Percentiles rank a stretch among this genome's conserved stretches.
These are phyloP conservation scores for Labeo rohita DNA, from an alignment of 2,113 vertebrate species.

Conservation along the genomic window DNA sequence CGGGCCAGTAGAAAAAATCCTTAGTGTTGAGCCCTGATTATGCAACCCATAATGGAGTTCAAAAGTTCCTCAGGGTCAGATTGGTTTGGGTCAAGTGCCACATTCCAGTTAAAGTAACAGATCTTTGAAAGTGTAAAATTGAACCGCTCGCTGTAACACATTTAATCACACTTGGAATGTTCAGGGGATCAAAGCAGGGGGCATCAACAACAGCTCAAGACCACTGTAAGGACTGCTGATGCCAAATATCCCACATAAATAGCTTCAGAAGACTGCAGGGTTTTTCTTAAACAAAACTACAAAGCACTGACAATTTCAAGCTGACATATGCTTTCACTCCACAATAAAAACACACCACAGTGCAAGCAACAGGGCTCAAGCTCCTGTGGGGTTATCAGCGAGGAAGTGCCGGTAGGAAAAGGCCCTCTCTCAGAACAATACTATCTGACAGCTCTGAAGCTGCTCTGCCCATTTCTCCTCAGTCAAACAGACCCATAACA, in stretches of 20 bases:
- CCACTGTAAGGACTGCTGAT: not conserved
- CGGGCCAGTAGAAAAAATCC: no score
- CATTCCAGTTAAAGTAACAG: conserved; percentile 18
- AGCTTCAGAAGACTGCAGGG: not conserved
- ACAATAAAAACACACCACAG: not conserved
- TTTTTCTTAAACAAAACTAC: not conserved
- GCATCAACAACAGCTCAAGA: conserved; percentile 24
- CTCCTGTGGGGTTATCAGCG: conserved; percentile 46
- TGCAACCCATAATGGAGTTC: not conserved
- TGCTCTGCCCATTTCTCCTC: conserved; percentile 41
- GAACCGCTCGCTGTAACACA: conserved; percentile 16
- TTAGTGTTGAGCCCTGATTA: not conserved
- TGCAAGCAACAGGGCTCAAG: conserved; percentile 13
- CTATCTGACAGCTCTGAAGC: conserved; percentile 49
- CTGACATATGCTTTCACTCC: not conserved
- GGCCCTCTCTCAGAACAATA: conserved; percentile 56
- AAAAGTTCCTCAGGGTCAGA: not conserved
- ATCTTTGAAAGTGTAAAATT: not conserved
- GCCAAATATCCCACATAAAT: conserved; percentile 33
- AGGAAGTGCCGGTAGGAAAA: conserved; percentile 57
- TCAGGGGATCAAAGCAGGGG: conserved; percentile 3
- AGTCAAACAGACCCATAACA: not conserved
- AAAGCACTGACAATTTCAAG: not conserved
- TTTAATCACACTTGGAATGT: conserved; percentile 42
- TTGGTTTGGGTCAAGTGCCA: not conserved